Conservation (phyloP, 1,140 invertebrate genomes). For the Eueides isabella region DNA sequence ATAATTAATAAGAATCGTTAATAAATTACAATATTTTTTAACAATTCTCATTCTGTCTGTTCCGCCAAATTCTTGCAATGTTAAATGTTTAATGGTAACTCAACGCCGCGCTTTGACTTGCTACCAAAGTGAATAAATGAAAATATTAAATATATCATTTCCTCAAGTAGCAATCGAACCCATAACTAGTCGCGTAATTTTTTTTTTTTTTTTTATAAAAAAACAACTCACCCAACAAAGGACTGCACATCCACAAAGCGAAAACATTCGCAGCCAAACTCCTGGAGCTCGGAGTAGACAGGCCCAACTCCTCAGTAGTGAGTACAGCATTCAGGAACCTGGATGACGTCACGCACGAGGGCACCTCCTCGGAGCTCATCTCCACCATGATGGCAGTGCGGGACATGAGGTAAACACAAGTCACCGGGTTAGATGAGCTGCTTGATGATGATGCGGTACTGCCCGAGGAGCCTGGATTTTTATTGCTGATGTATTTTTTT, state of each 20-base stretch:
- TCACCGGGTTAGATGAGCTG: constrained; percentile 66
- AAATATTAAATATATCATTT: too few relatives aligned
- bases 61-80: too few relatives aligned
- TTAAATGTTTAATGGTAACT: too few relatives aligned
- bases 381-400: constrained; percentile 87
- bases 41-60: too few relatives aligned
- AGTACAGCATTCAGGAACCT: constrained; percentile 84
- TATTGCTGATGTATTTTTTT: too few relatives aligned
- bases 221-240: constrained; percentile 80
- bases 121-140: too few relatives aligned
- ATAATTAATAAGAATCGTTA: too few relatives aligned
- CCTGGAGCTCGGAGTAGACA: constrained; percentile 81
- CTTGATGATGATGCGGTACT: constrained; percentile 71
- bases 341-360: constrained; percentile 83
- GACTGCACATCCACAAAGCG: constrained; percentile 86
- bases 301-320: constrained; percentile 84
- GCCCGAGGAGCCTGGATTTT: constrained; percentile 65
- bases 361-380: constrained; percentile 84
- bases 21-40: too few relatives aligned
- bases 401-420: constrained; percentile 87
- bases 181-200: too few relatives aligned
- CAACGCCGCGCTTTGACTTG: too few relatives aligned
- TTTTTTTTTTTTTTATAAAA: too few relatives aligned
- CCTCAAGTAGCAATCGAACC: too few relatives aligned
- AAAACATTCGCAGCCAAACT: constrained; percentile 84